phyloP scores from a whole-genome alignment of 2,113 vertebrate species.

The Cyanistes caeruleus region DNA sequence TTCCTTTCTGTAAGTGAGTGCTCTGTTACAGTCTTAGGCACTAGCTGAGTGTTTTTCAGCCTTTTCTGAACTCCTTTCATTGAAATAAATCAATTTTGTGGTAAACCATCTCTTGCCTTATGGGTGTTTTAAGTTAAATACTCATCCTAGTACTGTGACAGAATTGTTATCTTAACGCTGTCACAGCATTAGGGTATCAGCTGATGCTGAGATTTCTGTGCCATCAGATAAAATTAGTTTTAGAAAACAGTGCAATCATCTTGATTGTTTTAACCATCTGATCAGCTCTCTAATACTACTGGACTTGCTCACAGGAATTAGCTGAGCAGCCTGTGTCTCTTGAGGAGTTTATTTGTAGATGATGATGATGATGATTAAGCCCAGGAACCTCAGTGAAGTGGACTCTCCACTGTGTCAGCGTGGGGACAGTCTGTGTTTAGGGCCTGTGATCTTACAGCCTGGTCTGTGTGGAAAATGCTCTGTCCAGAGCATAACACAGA shows the following conservation, averaged over 20 bases:
- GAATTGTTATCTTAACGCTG: not conserved
- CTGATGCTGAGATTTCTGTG: not conserved
- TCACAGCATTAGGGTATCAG: not conserved
- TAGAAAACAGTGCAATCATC: conserved; percentile 12
- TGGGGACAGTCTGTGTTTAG: not conserved
- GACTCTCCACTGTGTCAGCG: not conserved
- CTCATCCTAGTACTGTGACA: not conserved
- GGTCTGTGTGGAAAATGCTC: not conserved
- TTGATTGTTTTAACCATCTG: not conserved
- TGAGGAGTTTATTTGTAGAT: not conserved
- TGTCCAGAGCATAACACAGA: not conserved
- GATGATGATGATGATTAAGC: not conserved
- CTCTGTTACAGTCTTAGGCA: not conserved
- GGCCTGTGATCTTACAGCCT: not conserved
- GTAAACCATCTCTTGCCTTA: not conserved
- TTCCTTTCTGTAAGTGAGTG: not conserved
- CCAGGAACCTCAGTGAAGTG: not conserved
- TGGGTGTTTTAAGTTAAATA: not conserved
- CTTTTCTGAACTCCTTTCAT: not conserved
- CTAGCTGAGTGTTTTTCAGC: not conserved
- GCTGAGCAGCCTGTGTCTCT: not conserved
- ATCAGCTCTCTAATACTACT: not conserved
- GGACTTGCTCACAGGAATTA: not conserved
- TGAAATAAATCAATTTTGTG: not conserved
- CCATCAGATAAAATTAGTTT: conserved; percentile 11